These are phyloP conservation scores for Hydra vulgaris DNA, from an alignment of 30 jellyfish, hydroid and myxozoan species.

Conservation along the genomic window DNA sequence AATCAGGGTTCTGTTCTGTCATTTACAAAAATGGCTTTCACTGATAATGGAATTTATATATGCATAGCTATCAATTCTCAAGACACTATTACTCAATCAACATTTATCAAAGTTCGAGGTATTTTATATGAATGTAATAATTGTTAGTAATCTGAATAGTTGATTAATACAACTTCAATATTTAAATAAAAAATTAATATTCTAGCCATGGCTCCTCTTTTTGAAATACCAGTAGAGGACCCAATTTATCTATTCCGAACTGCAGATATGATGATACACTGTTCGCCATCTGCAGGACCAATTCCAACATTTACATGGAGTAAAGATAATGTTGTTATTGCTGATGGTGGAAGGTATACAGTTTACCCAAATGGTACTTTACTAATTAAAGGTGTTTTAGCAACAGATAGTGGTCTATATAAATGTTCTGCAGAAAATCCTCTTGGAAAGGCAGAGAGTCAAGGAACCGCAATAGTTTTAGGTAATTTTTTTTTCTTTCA, in stretches of 20 bases:
- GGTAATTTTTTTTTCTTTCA: constrained; percentile 29
- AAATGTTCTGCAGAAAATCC: constrained; percentile 55
- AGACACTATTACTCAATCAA: constrained; percentile 57
- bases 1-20: constrained; percentile 12
- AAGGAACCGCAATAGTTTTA: constrained; percentile 49
- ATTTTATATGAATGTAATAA: too few species aligned
- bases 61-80: constrained; percentile 58
- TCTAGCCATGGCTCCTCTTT: constrained; percentile 49
- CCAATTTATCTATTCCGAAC: constrained; percentile 74
- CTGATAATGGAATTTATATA: constrained; percentile 69
- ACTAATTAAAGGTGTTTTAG: constrained; percentile 30
- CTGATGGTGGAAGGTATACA: constrained; percentile 21
- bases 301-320: constrained; percentile 66
- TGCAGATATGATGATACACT: constrained; percentile 37
- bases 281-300: constrained; percentile 93
- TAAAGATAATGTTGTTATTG: constrained; percentile 29
- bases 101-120: constrained; percentile 54
- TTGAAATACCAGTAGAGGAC: constrained; percentile 59
- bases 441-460: constrained; percentile 43
- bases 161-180: too few species aligned
- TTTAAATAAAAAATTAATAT: too few species aligned
- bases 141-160: too few species aligned
- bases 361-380: constrained; percentile 49
- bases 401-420: constrained; percentile 55
- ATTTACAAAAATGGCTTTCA: neutral